phyloP scores from a whole-genome alignment of 2,797 vertebrate genomes.

The Pteropus rufus region DNA sequence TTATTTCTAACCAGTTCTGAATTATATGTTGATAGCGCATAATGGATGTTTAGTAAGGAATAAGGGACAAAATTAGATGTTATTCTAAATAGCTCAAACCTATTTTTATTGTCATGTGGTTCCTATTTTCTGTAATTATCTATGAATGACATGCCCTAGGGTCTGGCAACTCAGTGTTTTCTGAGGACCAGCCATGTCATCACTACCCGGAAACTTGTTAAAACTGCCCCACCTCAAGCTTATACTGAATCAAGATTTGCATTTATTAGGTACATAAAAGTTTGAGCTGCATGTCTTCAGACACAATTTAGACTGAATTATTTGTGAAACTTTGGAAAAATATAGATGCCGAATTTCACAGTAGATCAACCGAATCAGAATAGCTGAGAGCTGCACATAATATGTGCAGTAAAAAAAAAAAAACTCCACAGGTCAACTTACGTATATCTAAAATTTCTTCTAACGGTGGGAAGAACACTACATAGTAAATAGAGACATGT shows the following conservation, averaged over 20 bases:
- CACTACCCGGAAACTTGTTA: not conserved
- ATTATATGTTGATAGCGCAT: conserved; percentile 31
- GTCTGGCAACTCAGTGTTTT: not conserved
- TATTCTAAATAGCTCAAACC: conserved; percentile 37
- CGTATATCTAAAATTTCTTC: not conserved
- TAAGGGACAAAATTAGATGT: conserved; percentile 20
- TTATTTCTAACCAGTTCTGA: conserved; percentile 40
- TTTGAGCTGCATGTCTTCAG: not conserved
- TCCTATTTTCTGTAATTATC: conserved; percentile 53
- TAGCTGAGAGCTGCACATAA: not conserved
- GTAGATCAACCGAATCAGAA: not conserved
- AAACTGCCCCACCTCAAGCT: not conserved
- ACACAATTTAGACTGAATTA: not conserved
- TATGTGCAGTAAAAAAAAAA: not conserved
- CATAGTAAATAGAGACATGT: not conserved
- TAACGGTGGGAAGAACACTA: not conserved
- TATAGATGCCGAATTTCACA: not conserved
- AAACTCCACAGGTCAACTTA: not conserved
- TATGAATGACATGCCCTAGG: not conserved
- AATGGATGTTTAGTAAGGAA: conserved; percentile 34
- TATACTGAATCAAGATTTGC: not conserved
- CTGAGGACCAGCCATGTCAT: not conserved
- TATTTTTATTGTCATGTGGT: conserved; percentile 44
- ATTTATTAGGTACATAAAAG: not conserved
- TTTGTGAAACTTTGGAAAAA: not conserved